Conservation (phyloP, 1,140 invertebrate genomes). For the Delia radicum region DNA sequence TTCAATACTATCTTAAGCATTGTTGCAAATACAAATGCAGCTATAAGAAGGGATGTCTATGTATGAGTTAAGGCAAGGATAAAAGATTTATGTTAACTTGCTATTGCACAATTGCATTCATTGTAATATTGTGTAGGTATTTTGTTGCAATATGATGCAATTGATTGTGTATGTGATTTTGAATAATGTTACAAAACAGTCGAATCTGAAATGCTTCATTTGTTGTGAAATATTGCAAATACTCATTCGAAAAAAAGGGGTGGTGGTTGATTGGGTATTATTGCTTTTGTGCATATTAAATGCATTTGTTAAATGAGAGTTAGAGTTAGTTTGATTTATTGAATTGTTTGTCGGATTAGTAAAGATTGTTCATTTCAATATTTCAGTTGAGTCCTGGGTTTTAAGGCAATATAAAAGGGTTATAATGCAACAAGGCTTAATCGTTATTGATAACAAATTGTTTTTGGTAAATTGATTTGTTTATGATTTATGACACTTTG, state of each 20-base stretch:
- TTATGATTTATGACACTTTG: constrained; percentile 18
- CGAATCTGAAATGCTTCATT: background rate
- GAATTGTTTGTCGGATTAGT: constrained; percentile 36
- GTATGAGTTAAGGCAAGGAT: background rate
- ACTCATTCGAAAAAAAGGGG: background rate
- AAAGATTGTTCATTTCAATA: background rate
- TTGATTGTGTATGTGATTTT: background rate
- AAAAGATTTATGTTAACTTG: background rate
- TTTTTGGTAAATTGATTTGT: constrained; percentile 17
- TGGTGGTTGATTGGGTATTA: background rate
- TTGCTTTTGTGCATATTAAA: background rate
- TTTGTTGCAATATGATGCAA: constrained; percentile 5
- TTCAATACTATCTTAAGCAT: background rate
- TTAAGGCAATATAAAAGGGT: background rate
- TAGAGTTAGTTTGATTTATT: constrained; percentile 51
- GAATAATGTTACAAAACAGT: constrained; percentile 6
- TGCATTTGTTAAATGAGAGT: background rate
- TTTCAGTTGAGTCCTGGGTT: background rate
- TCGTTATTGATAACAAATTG: constrained; percentile 17
- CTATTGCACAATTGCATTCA: background rate
- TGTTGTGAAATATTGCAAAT: background rate
- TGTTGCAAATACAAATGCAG: background rate
- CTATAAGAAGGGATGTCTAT: background rate
- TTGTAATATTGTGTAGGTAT: background rate
- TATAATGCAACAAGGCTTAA: background rate